Evolutionary conservation across 1,140 invertebrate genomes (phyloP), one percentile per base, ranked within the genome.

Genomic region (Atopsyche davidsoni): DNA sequence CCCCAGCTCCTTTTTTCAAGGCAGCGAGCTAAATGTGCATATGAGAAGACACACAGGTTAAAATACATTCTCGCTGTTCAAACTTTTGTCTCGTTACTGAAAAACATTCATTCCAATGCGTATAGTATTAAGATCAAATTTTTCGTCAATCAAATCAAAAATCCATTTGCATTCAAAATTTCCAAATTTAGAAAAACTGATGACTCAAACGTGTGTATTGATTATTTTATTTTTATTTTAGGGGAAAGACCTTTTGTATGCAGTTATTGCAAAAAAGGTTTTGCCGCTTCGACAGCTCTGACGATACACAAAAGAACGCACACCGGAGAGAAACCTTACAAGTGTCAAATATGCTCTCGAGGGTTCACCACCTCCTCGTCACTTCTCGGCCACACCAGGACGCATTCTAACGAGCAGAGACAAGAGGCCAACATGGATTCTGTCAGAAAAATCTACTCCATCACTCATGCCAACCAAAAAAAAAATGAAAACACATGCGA

Each of bases 181-280:
- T 6, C 35, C 14, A 10, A 6, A 36, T 7, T 28, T 28, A 13
- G 7, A 28, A 9, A 9, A 40, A 18, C 18, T 22, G 11, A 3
- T 3, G 21, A 14, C 17, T 21, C n/a, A 44, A 28, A 11, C 32
- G 17, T 44, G 7, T 32, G 25, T 32, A 7, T 32, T 16, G 23
- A 19, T 28, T 3, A 16, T 45, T 45, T 45, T 13, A 13, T 45
- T 43, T 21, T 32, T 6, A 6, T 38, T 21, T 28, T 18, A 54
- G 52, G 40, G 21, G 41, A 44, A 18, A 54, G 36, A 31, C 52
- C 52, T 16, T 54, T 38, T 34, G n/a, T 22, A 23, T 54, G 52
- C 41, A 19, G 10, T n/a, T 22, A 23, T 3, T 54, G 52, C 21
- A 21, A 49, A 2, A 49, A 49, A 45, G 31, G 10, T 7, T 54